A percentile compares a stretch with the other conserved stretches of the same genome.
These are phyloP conservation scores for Agrypnus murinus DNA, from an alignment of 2,888 invertebrate genomes.

Conservation along the genomic window DNA sequence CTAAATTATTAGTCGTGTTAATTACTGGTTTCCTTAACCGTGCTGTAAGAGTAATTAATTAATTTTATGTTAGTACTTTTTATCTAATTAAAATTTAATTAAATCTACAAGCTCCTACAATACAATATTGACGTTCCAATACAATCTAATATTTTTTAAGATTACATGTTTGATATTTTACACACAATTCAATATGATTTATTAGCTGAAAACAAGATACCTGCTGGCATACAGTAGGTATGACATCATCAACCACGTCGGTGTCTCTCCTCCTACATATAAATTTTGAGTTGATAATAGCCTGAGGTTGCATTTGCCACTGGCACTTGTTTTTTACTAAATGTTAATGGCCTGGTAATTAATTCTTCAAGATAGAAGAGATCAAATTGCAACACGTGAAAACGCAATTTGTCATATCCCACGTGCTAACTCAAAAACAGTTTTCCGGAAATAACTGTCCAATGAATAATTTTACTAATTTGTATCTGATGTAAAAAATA, in stretches of 20 bases:
- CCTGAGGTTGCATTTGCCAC: neutral
- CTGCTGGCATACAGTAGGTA: slow-evolving; percentile 29
- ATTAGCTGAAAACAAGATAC: slow-evolving; percentile 17
- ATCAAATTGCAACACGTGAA: slow-evolving; percentile 2
- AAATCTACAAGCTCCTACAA: neutral
- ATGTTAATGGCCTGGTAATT: slow-evolving; percentile 23
- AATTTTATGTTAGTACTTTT: neutral
- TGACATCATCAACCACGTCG: slow-evolving; percentile 14
- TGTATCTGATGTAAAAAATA: slow-evolving; percentile 4
- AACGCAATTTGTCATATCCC: neutral
- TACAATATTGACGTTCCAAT: neutral
- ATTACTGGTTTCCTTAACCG: slow-evolving; percentile 14
- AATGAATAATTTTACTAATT: slow-evolving; percentile 13
- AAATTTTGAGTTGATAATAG: neutral
- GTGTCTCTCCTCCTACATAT: slow-evolving; percentile 11
- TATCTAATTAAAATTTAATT: slow-evolving; percentile 29
- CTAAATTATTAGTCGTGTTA: slow-evolving; percentile 13
- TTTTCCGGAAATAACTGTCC: slow-evolving; percentile 15
- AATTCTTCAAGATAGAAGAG: no score
- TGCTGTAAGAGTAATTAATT: slow-evolving; percentile 12
- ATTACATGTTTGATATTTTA: slow-evolving; percentile 12
- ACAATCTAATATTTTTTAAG: neutral
- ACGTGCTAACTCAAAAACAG: neutral
- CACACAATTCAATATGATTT: slow-evolving; percentile 19
- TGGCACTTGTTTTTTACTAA: slow-evolving; percentile 2